Conservation (phyloP, 2,888 invertebrate species). For the Drosophila nr. medialis region DNA sequence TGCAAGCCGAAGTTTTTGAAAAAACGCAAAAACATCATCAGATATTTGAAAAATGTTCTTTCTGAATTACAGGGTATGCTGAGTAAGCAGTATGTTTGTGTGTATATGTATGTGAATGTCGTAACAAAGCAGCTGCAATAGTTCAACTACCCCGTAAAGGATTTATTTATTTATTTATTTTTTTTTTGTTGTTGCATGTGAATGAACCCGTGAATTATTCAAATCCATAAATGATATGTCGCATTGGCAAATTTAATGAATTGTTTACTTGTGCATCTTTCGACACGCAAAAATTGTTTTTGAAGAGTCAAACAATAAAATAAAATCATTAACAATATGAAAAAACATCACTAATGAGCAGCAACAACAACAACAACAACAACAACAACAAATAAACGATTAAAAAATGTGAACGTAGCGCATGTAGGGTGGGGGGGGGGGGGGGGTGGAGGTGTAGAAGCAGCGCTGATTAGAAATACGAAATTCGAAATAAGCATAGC, state of each 20-base stretch:
- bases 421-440: accelerated
- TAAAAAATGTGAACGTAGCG: background rate
- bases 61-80: background rate
- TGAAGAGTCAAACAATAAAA: conserved; percentile 25
- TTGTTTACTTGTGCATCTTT: conserved; percentile 28
- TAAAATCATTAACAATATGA: background rate
- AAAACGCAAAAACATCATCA: too few relatives aligned
- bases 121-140: background rate
- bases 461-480: background rate
- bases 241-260: conserved; percentile 26
- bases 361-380: conserved; percentile 4
- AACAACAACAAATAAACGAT: conserved; percentile 2
- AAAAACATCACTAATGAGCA: conserved; percentile 15
- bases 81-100: background rate
- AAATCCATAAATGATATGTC: conserved; percentile 33
- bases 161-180: background rate
- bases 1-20: too few relatives aligned
- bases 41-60: background rate
- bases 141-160: conserved; percentile 9
- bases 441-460: background rate
- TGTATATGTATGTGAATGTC: too few relatives aligned
- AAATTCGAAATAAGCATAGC: background rate
- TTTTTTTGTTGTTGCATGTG: conserved; percentile 13
- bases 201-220: conserved; percentile 35
- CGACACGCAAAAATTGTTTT: conserved; percentile 19